phyloP scores from a whole-genome alignment of 2,888 invertebrate species.

The Creontiades dilutus region DNA sequence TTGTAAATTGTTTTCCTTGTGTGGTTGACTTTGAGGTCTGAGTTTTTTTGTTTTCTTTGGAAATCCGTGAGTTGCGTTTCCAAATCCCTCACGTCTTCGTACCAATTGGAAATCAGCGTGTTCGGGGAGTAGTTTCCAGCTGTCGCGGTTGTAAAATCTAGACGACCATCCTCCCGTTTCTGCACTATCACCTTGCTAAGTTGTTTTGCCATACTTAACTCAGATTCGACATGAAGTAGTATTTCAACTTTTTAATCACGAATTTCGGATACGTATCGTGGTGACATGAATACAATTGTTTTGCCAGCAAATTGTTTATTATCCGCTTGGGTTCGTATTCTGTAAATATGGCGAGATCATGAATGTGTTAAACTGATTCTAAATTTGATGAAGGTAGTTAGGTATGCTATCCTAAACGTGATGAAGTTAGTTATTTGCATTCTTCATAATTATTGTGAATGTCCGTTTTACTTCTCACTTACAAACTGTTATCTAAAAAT shows the following conservation, averaged over 20 bases:
- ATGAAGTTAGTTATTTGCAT: no score
- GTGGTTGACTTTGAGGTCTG: constrained; percentile 48
- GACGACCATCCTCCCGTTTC: background rate
- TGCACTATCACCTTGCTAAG: background rate
- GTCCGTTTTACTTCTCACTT: no score
- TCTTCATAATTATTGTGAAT: no score
- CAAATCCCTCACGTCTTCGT: constrained; percentile 37
- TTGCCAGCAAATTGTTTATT: no score
- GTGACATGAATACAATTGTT: no score
- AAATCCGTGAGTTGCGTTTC: constrained; percentile 55
- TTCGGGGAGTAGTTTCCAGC: constrained; percentile 46
- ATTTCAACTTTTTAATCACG: background rate
- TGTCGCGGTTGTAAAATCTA: background rate
- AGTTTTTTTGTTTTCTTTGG: constrained; percentile 48
- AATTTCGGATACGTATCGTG: no score
- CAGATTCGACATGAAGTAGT: background rate
- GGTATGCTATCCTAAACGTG: no score
- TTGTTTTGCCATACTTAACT: constrained; percentile 10
- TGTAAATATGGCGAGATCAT: no score
- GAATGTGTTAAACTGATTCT: no score
- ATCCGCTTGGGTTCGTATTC: no score
- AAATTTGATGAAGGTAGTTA: no score
- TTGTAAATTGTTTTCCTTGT: constrained; percentile 56
- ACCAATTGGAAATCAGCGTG: constrained; percentile 56
- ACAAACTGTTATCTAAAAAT: no score